Conservation (phyloP, 2,797 vertebrate species). For the Pipistrellus nathusii region DNA sequence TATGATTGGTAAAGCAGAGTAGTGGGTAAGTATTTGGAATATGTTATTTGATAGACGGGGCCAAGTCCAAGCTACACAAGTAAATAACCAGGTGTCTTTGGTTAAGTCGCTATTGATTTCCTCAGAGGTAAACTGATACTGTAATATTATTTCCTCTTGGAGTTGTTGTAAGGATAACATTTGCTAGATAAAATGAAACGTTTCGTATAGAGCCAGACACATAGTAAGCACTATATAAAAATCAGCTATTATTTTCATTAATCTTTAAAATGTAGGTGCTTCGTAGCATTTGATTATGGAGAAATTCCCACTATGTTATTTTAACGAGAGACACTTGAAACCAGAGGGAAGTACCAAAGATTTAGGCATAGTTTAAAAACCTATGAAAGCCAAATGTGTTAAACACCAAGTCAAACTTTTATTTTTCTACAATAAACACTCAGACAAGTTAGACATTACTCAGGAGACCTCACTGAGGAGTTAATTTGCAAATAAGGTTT, state of each 20-base stretch:
- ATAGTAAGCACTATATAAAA: not conserved
- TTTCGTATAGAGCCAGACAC: not conserved
- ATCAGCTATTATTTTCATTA: slow-evolving; percentile 36
- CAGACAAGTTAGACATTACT: slow-evolving; percentile 53
- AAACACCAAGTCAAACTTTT: not conserved
- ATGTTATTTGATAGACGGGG: not conserved
- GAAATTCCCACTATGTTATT: not conserved
- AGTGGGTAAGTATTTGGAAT: not conserved
- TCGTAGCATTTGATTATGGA: not conserved
- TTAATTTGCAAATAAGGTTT: slow-evolving; percentile 74
- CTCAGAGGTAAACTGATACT: not conserved
- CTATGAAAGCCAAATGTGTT: not conserved
- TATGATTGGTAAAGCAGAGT: not conserved
- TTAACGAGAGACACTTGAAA: not conserved
- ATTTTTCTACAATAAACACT: slow-evolving; percentile 7
- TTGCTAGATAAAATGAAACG: not conserved
- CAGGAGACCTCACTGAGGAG: slow-evolving; percentile 7
- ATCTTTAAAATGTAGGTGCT: not conserved
- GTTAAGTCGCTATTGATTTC: not conserved
- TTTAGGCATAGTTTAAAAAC: slow-evolving; percentile 55
- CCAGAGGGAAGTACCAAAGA: not conserved
- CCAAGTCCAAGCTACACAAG: not conserved
- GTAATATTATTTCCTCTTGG: not conserved
- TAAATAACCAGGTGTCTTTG: not conserved
- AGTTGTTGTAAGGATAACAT: not conserved